These are phyloP conservation scores for Zaprionus capensis DNA, from an alignment of 1,140 invertebrate species.

Conservation along the genomic window DNA sequence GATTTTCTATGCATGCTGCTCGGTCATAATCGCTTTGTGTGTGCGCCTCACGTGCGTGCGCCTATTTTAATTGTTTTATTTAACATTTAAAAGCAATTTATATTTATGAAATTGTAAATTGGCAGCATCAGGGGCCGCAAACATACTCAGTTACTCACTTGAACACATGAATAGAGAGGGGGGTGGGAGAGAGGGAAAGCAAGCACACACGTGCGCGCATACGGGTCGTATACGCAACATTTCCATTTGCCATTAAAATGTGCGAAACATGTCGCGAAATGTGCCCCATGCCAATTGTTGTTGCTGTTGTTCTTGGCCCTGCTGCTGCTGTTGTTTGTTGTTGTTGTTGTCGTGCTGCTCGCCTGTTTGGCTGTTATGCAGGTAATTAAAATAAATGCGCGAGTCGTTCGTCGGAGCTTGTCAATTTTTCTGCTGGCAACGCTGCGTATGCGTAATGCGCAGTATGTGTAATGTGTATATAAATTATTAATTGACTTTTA, in stretches of 20 bases:
- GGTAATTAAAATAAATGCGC: constrained; percentile 74
- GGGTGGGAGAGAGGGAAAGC: too few species aligned
- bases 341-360: constrained; percentile 20
- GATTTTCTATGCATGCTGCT: constrained; percentile 28
- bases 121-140: constrained; percentile 55
- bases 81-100: constrained; percentile 80
- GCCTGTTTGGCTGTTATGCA: constrained; percentile 58
- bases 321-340: not conserved
- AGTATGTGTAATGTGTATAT: constrained; percentile 61
- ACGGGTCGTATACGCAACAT: constrained; percentile 65
- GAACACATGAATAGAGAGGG: not conserved
- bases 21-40: not conserved
- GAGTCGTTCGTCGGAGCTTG: constrained; percentile 46
- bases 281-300: constrained; percentile 52
- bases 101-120: constrained; percentile 80
- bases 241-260: constrained; percentile 66
- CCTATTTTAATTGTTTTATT: constrained; percentile 74
- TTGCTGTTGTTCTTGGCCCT: not conserved
- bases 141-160: constrained; percentile 3
- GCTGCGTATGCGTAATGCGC: constrained; percentile 67
- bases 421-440: constrained; percentile 59
- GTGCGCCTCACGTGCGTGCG: constrained; percentile 3
- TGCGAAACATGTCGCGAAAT: constrained; percentile 54
- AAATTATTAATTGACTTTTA: constrained; percentile 72
- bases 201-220: constrained; percentile 11